Evolutionary conservation across 2,113 vertebrate genomes (phyloP), one percentile per base, ranked within the genome.

Genomic region (Epinephelus moara): DNA sequence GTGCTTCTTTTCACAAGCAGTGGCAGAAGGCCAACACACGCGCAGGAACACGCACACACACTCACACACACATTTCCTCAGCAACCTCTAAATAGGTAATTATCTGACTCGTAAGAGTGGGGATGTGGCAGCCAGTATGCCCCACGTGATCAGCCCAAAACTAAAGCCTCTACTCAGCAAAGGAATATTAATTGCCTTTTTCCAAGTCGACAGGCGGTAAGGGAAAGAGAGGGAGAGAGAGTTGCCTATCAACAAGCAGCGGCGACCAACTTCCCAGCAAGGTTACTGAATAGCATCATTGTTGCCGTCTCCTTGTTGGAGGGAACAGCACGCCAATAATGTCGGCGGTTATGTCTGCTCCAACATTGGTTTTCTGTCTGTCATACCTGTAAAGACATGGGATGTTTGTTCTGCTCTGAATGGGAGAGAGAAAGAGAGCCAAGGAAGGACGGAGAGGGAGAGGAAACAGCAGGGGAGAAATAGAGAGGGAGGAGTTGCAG

Each of bases 51-150:
- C 76, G 53, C 53, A 66, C n/a, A 83, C 52, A 69, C 40, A 75
- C 79, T 37, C 66, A 53, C 63, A 40, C 70, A 79, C 53, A 87
- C 84, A 57, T 66, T 84, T 85, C 88, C 72, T 82, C 72, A 89
- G 89, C 67, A 25, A 25, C 55, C 81, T 90, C 93, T 93, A 82
- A 94, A 91, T 92, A 89, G 87, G 90, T 91, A 93, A 89, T 94
- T 89, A 87, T 93, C 88, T 82, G 79, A 82, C 89, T 84, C 81
- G 74, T 91, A 88, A 89, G 94, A 93, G 57, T 50, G 74, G 73
- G 68, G 61, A 88, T 81, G 86, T 75, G 77, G 85, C 81, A 93
- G 76, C 67, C 80, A 72, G 82, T 81, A 19, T 59, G 55, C 75
- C 25, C 73, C 21, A 21, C 40, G 59, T 84, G 87, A 93, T 79